Conservation (phyloP, 2,888 invertebrate genomes). For the Bugulina stolonifera region DNA sequence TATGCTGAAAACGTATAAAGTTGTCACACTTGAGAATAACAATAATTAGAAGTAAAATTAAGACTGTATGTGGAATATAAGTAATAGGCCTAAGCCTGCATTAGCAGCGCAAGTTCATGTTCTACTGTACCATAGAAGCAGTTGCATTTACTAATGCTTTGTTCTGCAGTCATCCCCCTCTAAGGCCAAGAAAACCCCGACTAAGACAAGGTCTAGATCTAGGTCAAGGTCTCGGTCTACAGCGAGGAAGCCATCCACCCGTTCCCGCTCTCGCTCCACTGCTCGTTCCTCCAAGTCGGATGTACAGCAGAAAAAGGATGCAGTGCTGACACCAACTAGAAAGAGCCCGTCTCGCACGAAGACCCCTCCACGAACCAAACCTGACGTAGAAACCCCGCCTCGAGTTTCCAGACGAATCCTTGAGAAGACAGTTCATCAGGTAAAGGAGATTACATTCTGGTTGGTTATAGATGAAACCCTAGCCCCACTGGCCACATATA, state of each 20-base stretch:
- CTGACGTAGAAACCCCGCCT: background rate
- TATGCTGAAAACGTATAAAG: no score
- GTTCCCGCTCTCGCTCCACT: slow-evolving; percentile 18
- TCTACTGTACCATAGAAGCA: no score
- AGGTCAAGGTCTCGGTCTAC: background rate
- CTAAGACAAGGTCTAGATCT: background rate
- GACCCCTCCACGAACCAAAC: background rate
- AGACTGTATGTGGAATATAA: no score
- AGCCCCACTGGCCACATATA: no score
- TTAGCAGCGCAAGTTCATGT: no score
- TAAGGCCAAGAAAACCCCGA: slow-evolving; percentile 10
- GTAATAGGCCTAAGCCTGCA: no score
- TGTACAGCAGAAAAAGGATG: background rate
- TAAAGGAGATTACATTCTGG: background rate
- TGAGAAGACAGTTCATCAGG: background rate
- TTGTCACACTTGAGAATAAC: no score
- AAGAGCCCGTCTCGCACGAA: background rate
- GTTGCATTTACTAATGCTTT: no score
- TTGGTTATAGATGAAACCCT: no score
- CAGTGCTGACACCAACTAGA: background rate
- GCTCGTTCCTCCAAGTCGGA: background rate
- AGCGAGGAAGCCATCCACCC: background rate
- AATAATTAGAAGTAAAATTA: no score
- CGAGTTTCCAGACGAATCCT: background rate
- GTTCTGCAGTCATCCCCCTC: slow-evolving; percentile 4